Conservation (phyloP, 2,888 invertebrate genomes). For the Aquatica leii region DNA sequence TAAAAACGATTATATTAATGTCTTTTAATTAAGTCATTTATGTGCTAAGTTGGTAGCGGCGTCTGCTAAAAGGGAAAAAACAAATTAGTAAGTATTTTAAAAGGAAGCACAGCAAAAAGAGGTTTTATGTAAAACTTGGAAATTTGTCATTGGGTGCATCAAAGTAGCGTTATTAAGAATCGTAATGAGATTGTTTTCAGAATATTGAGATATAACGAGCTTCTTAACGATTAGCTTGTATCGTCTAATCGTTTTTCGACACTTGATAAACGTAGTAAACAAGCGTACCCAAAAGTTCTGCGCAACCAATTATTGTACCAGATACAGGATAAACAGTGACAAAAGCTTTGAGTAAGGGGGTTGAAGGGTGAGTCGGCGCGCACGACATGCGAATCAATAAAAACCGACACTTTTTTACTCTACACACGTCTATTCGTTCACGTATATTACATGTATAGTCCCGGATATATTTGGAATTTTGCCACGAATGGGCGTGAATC, state of each 20-base stretch:
- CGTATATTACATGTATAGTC: conserved; percentile 37
- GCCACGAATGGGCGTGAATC: conserved; percentile 26
- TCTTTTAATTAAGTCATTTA: conserved; percentile 25
- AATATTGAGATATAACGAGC: conserved; percentile 6
- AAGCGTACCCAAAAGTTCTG: conserved; percentile 52
- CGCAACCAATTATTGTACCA: conserved; percentile 57
- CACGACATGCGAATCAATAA: conserved; percentile 57
- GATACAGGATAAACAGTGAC: conserved; percentile 57
- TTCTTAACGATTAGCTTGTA: conserved; percentile 10
- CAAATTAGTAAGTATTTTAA: conserved; percentile 10
- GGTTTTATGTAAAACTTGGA: not conserved
- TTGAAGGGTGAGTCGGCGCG: conserved; percentile 47
- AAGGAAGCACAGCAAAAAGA: no score
- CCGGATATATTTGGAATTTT: conserved; percentile 45
- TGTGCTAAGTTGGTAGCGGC: not conserved
- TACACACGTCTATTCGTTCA: conserved; percentile 48
- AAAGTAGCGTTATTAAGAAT: conserved; percentile 8
- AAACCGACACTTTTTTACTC: conserved; percentile 57
- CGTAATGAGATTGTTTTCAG: conserved; percentile 13
- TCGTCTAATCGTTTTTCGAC: conserved; percentile 25
- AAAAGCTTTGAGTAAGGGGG: conserved; percentile 48
- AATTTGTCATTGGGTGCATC: conserved; percentile 12
- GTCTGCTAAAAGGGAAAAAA: conserved; percentile 12
- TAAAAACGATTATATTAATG: conserved; percentile 25
- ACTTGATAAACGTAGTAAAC: conserved; percentile 49